A percentile compares a stretch with the other conserved stretches of the same genome.
These are phyloP conservation scores for Rosalia funebris DNA, from an alignment of 2,888 invertebrate species.

Conservation along the genomic window DNA sequence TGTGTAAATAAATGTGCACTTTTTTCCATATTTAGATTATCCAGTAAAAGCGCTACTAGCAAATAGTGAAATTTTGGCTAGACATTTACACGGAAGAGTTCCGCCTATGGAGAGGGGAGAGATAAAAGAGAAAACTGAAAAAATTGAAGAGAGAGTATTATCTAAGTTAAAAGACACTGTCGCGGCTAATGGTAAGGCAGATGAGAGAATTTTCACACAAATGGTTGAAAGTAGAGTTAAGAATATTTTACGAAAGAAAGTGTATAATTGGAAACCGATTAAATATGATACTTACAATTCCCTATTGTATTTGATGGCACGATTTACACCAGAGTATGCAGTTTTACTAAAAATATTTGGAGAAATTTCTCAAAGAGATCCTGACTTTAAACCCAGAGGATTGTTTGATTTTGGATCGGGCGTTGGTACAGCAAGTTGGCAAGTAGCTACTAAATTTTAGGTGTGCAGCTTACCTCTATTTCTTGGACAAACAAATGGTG, in stretches of 20 bases:
- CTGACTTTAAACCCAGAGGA: constrained; percentile 77
- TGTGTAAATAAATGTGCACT: too few species aligned
- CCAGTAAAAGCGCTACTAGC: constrained; percentile 68
- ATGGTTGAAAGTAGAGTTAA: constrained; percentile 68
- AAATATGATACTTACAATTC: constrained; percentile 74
- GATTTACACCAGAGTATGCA: constrained; percentile 82
- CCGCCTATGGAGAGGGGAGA: constrained; percentile 73
- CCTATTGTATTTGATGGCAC: constrained; percentile 76
- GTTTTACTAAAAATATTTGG: constrained; percentile 75
- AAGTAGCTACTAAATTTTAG: too few species aligned
- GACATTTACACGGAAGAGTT: constrained; percentile 72
- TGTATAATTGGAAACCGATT: constrained; percentile 81
- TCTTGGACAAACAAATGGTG: too few species aligned
- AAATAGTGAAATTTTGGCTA: constrained; percentile 68
- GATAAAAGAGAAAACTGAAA: constrained; percentile 63
- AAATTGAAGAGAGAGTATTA: constrained; percentile 58
- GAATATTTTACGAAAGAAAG: constrained; percentile 68
- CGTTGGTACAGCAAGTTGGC: constrained; percentile 83
- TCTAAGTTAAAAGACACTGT: constrained; percentile 56
- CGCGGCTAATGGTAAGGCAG: constrained; percentile 60
- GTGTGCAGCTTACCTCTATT: too few species aligned
- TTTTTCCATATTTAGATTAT: too few species aligned
- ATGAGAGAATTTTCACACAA: constrained; percentile 63
- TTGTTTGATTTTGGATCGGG: constrained; percentile 95
- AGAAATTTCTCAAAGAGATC: constrained; percentile 75